A percentile compares a stretch with the other conserved stretches of the same genome.
These are phyloP conservation scores for Lamellibrachia columna DNA, from an alignment of 2,888 invertebrate genomes.

Conservation along the genomic window DNA sequence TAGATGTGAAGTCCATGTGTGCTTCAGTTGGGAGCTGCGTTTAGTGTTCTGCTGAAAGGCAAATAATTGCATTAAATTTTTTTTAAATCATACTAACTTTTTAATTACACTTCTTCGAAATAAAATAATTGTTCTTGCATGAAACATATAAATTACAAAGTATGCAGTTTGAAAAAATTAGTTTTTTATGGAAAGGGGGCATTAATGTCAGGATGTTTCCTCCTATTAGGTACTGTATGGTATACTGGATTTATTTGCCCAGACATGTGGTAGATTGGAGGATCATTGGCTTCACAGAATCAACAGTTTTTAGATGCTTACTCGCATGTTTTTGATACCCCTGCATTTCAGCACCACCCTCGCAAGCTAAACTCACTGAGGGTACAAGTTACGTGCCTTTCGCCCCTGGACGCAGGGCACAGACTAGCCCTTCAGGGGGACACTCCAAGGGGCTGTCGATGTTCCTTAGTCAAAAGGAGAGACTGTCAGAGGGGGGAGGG, in stretches of 20 bases:
- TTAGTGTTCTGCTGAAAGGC: neutral
- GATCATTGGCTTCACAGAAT: neutral
- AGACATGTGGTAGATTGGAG: neutral
- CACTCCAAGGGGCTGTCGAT: constrained; percentile 30
- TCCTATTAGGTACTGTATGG: neutral
- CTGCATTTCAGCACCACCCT: neutral
- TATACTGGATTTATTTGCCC: neutral
- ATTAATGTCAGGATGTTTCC: neutral
- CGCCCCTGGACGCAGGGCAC: neutral
- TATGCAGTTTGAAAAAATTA: neutral
- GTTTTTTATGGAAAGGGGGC: neutral
- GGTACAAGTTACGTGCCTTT: neutral
- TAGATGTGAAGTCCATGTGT: neutral
- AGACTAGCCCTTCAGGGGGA: constrained; percentile 16
- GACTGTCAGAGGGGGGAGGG: neutral
- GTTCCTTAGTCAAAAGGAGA: constrained; percentile 27
- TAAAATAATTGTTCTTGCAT: neutral
- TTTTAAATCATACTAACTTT: neutral
- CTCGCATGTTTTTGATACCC: neutral
- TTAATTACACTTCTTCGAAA: neutral
- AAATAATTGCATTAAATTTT: no score
- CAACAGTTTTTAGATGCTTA: neutral
- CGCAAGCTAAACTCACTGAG: neutral
- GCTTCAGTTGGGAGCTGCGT: neutral
- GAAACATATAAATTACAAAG: neutral